phyloP scores from a whole-genome alignment of 2,113 vertebrate species.

The Sylvietta virens region DNA sequence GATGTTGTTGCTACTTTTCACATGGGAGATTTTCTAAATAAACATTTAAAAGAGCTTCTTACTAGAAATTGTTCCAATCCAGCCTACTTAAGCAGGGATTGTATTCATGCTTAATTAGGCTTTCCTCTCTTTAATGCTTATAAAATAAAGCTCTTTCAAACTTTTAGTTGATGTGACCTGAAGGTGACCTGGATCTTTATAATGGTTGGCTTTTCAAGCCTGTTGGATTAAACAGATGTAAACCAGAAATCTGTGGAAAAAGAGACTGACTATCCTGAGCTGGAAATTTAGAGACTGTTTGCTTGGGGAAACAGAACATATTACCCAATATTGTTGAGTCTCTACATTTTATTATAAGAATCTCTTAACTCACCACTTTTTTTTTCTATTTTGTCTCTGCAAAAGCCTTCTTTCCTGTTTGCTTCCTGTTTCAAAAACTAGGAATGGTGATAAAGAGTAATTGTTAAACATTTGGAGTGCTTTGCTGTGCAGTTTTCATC shows the following conservation, averaged over 20 bases:
- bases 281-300: background rate
- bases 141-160: constrained; percentile 59
- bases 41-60: constrained; percentile 48
- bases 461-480: background rate
- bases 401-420: background rate
- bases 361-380: background rate
- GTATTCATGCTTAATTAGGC: constrained; percentile 54
- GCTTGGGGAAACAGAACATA: background rate
- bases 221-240: constrained; percentile 36
- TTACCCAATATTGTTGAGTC: background rate
- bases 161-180: constrained; percentile 44
- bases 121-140: constrained; percentile 49
- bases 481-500: background rate
- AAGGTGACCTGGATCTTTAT: constrained; percentile 45
- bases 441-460: background rate
- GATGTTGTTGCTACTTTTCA: background rate
- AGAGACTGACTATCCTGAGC: background rate
- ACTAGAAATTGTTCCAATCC: constrained; percentile 25
- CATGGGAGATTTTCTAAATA: constrained; percentile 48
- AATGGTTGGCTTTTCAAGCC: constrained; percentile 47
- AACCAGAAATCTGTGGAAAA: constrained; percentile 39
- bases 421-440: constrained; percentile 8
- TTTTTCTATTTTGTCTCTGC: background rate
- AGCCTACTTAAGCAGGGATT: constrained; percentile 35
- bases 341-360: background rate